Evolutionary conservation across 1,140 invertebrate genomes (phyloP).

Genomic region (Mya arenaria): DNA sequence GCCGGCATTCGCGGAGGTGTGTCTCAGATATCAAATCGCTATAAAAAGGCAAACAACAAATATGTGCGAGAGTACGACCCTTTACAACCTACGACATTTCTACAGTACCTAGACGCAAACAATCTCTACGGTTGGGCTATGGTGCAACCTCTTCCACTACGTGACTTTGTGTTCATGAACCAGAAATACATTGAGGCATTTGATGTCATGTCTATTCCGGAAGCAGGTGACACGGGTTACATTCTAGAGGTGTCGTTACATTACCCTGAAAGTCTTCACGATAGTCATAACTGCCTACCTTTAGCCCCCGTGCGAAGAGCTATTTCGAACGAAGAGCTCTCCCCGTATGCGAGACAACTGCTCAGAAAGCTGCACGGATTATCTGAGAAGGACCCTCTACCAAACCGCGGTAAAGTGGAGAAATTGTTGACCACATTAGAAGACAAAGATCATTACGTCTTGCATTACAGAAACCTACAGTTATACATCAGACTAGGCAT

Average conservation of each 20-base stretch:
- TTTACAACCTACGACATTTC: not conserved
- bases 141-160: slow-evolving; percentile 44
- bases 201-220: slow-evolving; percentile 70
- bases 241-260: slow-evolving; percentile 82
- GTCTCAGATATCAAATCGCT: slow-evolving; percentile 11
- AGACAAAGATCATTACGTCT: slow-evolving; percentile 54
- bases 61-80: slow-evolving; percentile 25
- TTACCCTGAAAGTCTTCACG: slow-evolving; percentile 80
- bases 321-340: slow-evolving; percentile 23
- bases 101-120: slow-evolving; percentile 11
- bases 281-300: slow-evolving; percentile 82
- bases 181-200: slow-evolving; percentile 70
- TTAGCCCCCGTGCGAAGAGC: slow-evolving; percentile 77
- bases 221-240: slow-evolving; percentile 81
- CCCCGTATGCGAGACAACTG: slow-evolving; percentile 16
- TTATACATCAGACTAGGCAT: slow-evolving; percentile 52
- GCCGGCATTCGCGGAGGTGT: slow-evolving; percentile 47
- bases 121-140: slow-evolving; percentile 26
- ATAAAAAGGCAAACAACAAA: slow-evolving; percentile 28
- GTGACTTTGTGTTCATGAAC: slow-evolving; percentile 78
- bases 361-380: slow-evolving; percentile 57
- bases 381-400: not conserved
- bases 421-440: slow-evolving; percentile 40
- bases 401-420: slow-evolving; percentile 40
- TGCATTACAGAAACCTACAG: slow-evolving; percentile 62